Base-by-base conservation (phyloP, 2,888 invertebrate species). In the Sinodicranocentrus sp. region DNA sequence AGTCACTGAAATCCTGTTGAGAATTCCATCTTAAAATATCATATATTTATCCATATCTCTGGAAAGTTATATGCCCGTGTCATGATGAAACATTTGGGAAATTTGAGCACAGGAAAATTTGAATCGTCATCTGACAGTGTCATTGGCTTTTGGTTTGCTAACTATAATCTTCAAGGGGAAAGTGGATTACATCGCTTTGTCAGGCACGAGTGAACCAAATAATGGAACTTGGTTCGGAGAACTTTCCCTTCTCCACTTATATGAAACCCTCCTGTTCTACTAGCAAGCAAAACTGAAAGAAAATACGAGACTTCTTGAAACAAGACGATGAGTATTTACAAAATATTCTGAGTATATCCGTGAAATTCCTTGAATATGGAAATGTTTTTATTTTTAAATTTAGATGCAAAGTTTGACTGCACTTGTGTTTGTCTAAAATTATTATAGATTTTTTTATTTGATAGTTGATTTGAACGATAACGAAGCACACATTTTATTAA, bases 181-280 rank as follows among this genome's bases (percentile, higher is more conserved):
- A 25, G 43, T 26, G 48, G 52, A 48, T 68, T 68, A 48, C 26
- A 23, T 39, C 43, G 48, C 23, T 68, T 48, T 25, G 68, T 68
- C 68, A 68, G 48, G 68, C 68, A 68, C 68, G 48, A 68, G 68
- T 48, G 68, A 44, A 26, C 52, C 1, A 26, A 68, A 52, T 68
- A 68, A 68, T 68, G 48, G 48, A 68, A 68, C 25, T 44, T 43
- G 21, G 28, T 8, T 21, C 21, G 33, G 33, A 33, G 33, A 33
- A 6, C 10, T 33, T 33, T 10, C 33, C n/a, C n/a, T n/a, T n/a
- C n/a, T n/a, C n/a, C n/a, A n/a, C n/a, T n/a, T n/a, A n/a, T n/a
- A n/a, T n/a, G n/a, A n/a, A n/a, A n/a, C n/a, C n/a, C n/a, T n/a
- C n/a, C n/a, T n/a, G n/a, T n/a, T n/a, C n/a, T n/a, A n/a, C n/a